Evolutionary conservation across 2,797 vertebrate species (phyloP), one percentile per base, ranked within the genome.

Genomic region (Loriculus beryllinus): DNA sequence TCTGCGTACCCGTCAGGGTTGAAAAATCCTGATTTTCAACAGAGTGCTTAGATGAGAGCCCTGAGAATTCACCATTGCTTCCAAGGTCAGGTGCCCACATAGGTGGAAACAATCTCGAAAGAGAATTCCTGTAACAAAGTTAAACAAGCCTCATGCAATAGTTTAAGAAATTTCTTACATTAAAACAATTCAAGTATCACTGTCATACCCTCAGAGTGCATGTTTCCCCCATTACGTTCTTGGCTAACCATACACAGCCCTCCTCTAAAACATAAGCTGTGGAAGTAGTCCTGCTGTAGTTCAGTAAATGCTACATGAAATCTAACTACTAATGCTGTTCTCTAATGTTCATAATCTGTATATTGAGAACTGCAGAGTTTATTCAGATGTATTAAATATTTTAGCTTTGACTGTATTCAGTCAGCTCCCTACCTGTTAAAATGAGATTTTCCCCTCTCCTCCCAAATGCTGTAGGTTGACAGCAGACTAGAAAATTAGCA

Each of bases 21-120:
- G 96, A 62, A 47, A 93, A 87, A 77, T 96, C 94, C 54, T 80
- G 75, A 54, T 17, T 82, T 37, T 86, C 95, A 51, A 59, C 31
- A 29, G 65, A 29, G 33, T 26, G 93, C 43, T 87, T 92, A 8
- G 85, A 72, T 29, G 95, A 68, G 75, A 94, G 81, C 56, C 76
- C 95, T 51, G 92, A 89, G 77, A 91, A 71, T 33, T 85, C 85
- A 23, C 78, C 65, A 0, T 20, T 52, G 75, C 82, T 95, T 79
- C 94, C 94, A n/a, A 90, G 9, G 4, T 95, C 96, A 37, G 96
- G 40, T 12, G 95, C 17, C 97, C 97, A 98, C 35, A 93, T 1
- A 2, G 97, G 91, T 26, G 97, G 97, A 67, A 98, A 98, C 57
- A 98, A 79, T 6, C 94, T 94, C 1, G 97, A 97, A 1, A 97